Conservation (phyloP, 2,888 invertebrate genomes). For the Tridacna crocea region DNA sequence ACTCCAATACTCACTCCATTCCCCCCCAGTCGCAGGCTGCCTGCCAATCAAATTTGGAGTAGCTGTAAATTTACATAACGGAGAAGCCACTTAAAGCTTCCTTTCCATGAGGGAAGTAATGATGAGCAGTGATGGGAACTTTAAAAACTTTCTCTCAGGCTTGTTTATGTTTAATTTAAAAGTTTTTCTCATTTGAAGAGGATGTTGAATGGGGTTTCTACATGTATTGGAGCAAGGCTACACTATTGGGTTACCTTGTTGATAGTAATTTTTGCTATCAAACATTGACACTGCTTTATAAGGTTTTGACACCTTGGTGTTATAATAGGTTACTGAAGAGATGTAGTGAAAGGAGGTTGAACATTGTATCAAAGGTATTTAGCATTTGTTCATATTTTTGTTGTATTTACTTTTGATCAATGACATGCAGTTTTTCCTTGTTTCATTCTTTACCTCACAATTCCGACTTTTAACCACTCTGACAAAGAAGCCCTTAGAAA, state of each 20-base stretch:
- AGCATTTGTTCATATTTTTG: background rate
- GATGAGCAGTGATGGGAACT: background rate
- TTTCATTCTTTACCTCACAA: too few species aligned
- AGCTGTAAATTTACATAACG: constrained; percentile 25
- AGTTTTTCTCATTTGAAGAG: constrained; percentile 43
- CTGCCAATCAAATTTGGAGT: constrained; percentile 24
- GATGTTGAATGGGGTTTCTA: constrained; percentile 33
- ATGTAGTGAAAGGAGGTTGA: background rate
- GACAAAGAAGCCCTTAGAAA: too few species aligned
- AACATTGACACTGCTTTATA: constrained; percentile 2
- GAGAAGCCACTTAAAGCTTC: constrained; percentile 11
- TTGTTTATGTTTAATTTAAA: constrained; percentile 50
- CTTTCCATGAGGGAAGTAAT: constrained; percentile 3
- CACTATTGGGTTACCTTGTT: background rate
- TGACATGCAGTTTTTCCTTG: too few species aligned
- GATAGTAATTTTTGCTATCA: background rate
- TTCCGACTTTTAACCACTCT: too few species aligned
- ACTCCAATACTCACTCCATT: constrained; percentile 4
- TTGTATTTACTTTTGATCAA: background rate
- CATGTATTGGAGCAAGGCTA: constrained; percentile 13
- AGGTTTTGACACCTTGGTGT: background rate
- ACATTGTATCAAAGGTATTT: background rate
- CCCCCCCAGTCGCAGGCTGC: background rate
- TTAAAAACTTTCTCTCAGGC: constrained; percentile 17
- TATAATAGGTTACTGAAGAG: background rate